A percentile compares a stretch with the other conserved stretches of the same genome.
These are phyloP conservation scores for Rotaria sp. DNA, from an alignment of 2,888 invertebrate genomes.

Conservation along the genomic window DNA sequence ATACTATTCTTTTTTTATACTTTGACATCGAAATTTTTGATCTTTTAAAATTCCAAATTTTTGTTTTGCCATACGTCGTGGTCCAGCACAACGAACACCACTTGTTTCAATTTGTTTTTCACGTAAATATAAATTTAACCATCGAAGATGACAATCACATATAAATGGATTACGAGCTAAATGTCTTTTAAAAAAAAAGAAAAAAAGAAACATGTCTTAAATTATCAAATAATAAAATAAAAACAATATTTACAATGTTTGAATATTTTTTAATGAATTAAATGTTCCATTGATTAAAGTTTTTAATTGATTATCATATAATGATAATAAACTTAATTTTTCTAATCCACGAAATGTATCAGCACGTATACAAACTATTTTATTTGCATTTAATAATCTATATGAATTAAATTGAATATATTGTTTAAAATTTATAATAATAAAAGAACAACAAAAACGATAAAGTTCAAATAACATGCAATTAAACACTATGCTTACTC, in stretches of 20 bases:
- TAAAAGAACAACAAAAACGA: no score
- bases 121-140: conserved; percentile 81
- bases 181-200: conserved; percentile 63
- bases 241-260: conserved; percentile 75
- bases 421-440: no score
- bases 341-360: conserved; percentile 51
- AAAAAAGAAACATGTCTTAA: no score
- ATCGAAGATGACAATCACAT: conserved; percentile 91
- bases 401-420: background rate
- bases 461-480: background rate
- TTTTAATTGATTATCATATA: conserved; percentile 94
- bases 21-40: conserved; percentile 44
- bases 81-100: conserved; percentile 38
- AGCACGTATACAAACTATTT: conserved; percentile 50
- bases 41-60: conserved; percentile 37
- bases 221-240: conserved; percentile 3
- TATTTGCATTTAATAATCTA: conserved; percentile 54
- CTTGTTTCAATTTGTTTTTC: conserved; percentile 39
- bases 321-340: conserved; percentile 60
- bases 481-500: conserved; percentile 44
- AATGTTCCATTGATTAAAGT: conserved; percentile 90
- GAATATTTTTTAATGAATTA: conserved; percentile 78
- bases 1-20: conserved; percentile 33
- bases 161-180: conserved; percentile 91
- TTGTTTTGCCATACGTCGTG: conserved; percentile 39